Evolutionary conservation across 2,888 invertebrate species (phyloP).

Genomic region (Camponotus fellah): DNA sequence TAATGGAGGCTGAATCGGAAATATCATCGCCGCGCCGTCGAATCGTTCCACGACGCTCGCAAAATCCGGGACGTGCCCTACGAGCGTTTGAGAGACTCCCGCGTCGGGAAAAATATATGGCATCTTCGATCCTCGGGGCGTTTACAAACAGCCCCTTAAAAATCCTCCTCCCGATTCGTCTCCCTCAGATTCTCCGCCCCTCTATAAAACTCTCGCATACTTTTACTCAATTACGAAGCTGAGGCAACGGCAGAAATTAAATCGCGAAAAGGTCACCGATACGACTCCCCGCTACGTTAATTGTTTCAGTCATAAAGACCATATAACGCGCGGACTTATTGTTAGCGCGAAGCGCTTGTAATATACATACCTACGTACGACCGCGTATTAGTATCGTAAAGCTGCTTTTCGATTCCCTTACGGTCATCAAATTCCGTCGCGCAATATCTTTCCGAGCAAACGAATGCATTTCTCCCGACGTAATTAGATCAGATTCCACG

Average conservation of each 20-base stretch:
- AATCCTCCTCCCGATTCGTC: slow-evolving; percentile 52
- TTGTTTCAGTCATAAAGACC: slow-evolving; percentile 30
- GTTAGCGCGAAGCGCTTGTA: not conserved
- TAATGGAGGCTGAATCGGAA: slow-evolving; percentile 63
- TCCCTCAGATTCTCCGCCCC: not conserved
- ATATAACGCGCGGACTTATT: not conserved
- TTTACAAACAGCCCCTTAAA: slow-evolving; percentile 61
- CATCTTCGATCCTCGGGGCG: slow-evolving; percentile 64
- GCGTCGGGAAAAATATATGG: slow-evolving; percentile 50
- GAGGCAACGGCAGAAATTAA: slow-evolving; percentile 64
- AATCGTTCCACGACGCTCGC: slow-evolving; percentile 45
- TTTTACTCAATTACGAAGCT: slow-evolving; percentile 71
- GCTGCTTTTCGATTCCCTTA: not conserved
- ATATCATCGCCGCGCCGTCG: slow-evolving; percentile 51
- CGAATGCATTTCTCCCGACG: not conserved
- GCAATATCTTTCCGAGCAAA: not conserved
- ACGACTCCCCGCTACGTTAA: slow-evolving; percentile 61
- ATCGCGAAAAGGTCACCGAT: slow-evolving; percentile 59
- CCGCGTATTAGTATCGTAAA: not conserved
- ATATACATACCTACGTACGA: not conserved
- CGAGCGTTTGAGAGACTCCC: slow-evolving; percentile 54
- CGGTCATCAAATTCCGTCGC: not conserved
- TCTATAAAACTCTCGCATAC: slow-evolving; percentile 65
- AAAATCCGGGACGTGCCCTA: slow-evolving; percentile 56
- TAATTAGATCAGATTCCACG: slow-evolving; percentile 39